Evolutionary conservation across 2,888 invertebrate genomes (phyloP).

Genomic region (Acanthacorydalis orientalis): DNA sequence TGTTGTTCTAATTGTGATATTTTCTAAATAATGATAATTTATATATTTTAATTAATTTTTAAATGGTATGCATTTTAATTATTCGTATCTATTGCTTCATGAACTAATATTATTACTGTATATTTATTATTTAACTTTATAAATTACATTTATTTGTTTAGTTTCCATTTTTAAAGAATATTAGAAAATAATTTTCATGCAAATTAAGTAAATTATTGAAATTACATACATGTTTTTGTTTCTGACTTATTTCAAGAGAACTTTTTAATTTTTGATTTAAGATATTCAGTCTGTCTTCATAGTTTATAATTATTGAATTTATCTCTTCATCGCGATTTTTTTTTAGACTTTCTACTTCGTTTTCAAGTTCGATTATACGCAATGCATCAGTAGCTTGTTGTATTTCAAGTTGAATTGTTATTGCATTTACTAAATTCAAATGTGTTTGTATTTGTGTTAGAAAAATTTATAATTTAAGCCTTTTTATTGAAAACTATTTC

Average conservation of each 20-base stretch:
- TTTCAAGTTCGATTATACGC: slow-evolving; percentile 7
- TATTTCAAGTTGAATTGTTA: slow-evolving; percentile 3
- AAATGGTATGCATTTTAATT: slow-evolving; percentile 27
- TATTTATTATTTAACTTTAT: no score
- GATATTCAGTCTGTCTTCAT: slow-evolving; percentile 5
- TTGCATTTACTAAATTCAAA: slow-evolving; percentile 1
- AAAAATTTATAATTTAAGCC: not conserved
- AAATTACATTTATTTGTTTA: no score
- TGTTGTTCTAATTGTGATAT: no score
- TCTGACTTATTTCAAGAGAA: no score
- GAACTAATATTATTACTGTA: slow-evolving; percentile 1
- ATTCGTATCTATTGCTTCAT: no score
- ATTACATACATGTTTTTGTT: no score
- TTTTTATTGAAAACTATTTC: no score
- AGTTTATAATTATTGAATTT: not conserved
- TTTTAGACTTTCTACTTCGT: slow-evolving; percentile 7
- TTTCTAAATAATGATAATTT: no score
- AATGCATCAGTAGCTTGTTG: slow-evolving; percentile 3
- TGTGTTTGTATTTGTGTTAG: not conserved
- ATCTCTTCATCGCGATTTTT: slow-evolving; percentile 8
- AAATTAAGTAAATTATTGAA: no score
- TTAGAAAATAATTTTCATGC: no score
- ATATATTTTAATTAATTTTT: slow-evolving; percentile 27
- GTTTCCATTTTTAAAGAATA: not conserved
- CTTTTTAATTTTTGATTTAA: not conserved